These are phyloP conservation scores for Gallinago solitaria DNA, from an alignment of 2,797 vertebrate species.

Conservation along the genomic window DNA sequence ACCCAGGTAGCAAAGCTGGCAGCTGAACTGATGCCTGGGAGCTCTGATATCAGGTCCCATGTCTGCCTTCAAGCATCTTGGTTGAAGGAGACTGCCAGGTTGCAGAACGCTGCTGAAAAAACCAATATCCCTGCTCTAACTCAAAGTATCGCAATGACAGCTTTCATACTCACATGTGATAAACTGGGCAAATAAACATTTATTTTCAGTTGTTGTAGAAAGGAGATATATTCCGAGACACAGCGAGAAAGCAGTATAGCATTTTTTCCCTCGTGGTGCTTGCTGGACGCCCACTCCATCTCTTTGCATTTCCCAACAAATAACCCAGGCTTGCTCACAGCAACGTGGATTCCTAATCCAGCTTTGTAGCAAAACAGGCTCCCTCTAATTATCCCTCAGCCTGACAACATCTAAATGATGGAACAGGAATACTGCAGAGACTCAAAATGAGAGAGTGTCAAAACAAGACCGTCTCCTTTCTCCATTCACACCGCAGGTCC, in stretches of 20 bases:
- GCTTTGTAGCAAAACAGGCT: background rate
- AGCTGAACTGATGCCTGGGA: accelerated
- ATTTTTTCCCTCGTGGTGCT: background rate
- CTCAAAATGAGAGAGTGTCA: background rate
- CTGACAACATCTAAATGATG: background rate
- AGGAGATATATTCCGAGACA: background rate
- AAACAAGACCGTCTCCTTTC: background rate
- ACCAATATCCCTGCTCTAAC: background rate
- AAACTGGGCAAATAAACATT: accelerated
- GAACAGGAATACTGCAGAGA: background rate
- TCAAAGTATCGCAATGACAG: background rate
- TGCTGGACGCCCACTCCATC: background rate
- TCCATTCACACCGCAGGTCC: background rate
- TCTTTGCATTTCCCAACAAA: background rate
- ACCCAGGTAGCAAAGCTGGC: background rate
- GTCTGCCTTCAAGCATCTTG: background rate
- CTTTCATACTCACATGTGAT: background rate
- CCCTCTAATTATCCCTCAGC: conserved; percentile 32
- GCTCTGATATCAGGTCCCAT: background rate
- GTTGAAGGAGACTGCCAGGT: background rate
- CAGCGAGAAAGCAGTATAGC: background rate
- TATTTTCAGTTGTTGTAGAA: background rate
- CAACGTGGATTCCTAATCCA: background rate
- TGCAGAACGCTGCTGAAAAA: background rate
- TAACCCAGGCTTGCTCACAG: background rate